A percentile compares a stretch with the other conserved stretches of the same genome.
Evolutionary conservation across 2,113 vertebrate genomes (phyloP).

Genomic region (Eulemur rufifrons): DNA sequence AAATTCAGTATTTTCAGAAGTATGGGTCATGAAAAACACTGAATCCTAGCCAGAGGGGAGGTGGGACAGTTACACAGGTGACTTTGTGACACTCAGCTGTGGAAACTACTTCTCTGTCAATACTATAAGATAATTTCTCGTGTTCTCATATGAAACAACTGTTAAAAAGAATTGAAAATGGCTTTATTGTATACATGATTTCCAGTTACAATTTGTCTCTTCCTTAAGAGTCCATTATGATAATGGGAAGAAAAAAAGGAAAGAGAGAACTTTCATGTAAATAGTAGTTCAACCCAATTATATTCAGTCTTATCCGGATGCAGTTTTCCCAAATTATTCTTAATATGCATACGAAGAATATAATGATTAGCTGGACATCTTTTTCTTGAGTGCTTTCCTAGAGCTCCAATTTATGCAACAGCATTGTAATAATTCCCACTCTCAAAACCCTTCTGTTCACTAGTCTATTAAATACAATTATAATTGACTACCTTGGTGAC

Average conservation of each 20-base stretch:
- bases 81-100: constrained; percentile 25
- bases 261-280: neutral
- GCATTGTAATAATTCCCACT: constrained; percentile 3
- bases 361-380: constrained; percentile 42
- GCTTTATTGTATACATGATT: neutral
- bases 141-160: constrained; percentile 35
- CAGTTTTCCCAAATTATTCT: constrained; percentile 21
- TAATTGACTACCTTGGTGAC: constrained; percentile 34
- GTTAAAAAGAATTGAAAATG: constrained; percentile 13
- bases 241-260: neutral
- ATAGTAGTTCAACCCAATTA: neutral
- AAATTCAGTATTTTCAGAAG: constrained; percentile 63
- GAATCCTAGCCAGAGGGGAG: neutral
- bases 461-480: constrained; percentile 50
- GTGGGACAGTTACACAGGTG: constrained; percentile 6
- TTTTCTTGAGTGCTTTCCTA: constrained; percentile 49
- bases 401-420: neutral
- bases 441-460: constrained; percentile 24
- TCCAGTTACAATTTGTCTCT: constrained; percentile 25
- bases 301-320: neutral
- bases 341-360: constrained; percentile 40
- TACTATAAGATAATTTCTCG: neutral
- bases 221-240: constrained; percentile 46
- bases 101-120: constrained; percentile 17
- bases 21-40: neutral